These are phyloP conservation scores for Metacarcinus magister DNA, from an alignment of 2,888 invertebrate genomes.

Conservation along the genomic window DNA sequence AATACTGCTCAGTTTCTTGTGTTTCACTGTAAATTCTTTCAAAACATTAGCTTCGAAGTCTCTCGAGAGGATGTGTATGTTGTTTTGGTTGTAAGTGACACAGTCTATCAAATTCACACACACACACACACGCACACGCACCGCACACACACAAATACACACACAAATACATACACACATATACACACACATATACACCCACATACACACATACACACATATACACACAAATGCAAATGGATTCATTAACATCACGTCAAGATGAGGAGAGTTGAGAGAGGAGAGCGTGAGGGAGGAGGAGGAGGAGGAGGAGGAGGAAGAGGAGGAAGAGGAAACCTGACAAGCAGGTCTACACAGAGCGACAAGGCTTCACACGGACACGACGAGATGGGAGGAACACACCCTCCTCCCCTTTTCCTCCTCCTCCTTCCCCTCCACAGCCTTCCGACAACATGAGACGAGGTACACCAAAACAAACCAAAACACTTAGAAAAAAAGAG, in stretches of 20 bases:
- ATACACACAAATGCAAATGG: constrained; percentile 42
- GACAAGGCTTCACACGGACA: background rate
- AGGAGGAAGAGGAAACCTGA: background rate
- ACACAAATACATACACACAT: constrained; percentile 40
- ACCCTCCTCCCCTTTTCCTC: background rate
- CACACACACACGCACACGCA: background rate
- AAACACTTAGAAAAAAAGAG: background rate
- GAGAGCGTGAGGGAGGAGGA: background rate
- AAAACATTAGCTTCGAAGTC: background rate
- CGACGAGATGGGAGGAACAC: background rate
- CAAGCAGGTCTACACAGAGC: background rate
- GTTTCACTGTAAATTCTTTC: background rate
- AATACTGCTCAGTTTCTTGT: too few species aligned
- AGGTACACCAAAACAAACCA: background rate
- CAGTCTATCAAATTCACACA: background rate
- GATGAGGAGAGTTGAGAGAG: background rate
- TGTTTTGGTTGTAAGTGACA: background rate
- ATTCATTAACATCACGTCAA: background rate
- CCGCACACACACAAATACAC: too few species aligned
- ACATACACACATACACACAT: constrained; percentile 49
- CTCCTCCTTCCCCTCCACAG: background rate
- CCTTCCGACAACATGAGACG: background rate
- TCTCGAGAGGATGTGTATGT: background rate
- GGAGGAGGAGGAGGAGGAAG: background rate
- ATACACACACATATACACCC: constrained; percentile 10